phyloP scores from a whole-genome alignment of 2,113 vertebrate genomes.

The Uria aalge region DNA sequence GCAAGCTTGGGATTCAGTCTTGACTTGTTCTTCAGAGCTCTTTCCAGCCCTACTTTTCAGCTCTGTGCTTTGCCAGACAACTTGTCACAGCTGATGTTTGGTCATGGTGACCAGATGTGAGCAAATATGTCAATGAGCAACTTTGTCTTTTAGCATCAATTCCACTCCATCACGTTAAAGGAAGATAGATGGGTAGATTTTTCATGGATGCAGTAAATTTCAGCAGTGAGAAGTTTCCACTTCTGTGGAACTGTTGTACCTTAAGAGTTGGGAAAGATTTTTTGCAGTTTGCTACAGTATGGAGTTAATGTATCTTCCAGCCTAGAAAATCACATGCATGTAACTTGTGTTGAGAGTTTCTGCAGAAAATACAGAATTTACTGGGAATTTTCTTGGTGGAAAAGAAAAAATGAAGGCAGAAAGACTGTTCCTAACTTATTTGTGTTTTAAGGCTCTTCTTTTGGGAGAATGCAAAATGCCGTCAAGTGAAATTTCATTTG shows the following conservation, averaged over 20 bases:
- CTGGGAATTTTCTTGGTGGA: background rate
- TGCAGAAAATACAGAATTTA: background rate
- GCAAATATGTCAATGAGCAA: background rate
- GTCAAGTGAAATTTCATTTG: background rate
- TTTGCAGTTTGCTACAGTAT: background rate
- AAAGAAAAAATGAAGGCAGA: background rate
- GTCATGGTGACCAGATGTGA: background rate
- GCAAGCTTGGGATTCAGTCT: background rate
- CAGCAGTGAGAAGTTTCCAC: background rate
- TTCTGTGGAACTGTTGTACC: background rate
- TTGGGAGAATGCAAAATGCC: background rate
- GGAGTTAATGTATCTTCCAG: background rate
- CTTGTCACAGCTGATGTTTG: background rate
- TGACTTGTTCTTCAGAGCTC: background rate
- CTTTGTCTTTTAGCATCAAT: background rate
- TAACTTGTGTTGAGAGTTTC: background rate
- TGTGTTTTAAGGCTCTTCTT: background rate
- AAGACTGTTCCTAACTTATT: background rate
- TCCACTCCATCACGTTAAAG: background rate
- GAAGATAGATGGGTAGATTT: background rate
- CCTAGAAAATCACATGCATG: background rate
- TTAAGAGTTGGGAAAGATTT: background rate
- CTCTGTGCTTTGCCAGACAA: background rate
- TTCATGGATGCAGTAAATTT: background rate
- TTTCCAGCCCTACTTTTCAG: background rate